phyloP scores from a whole-genome alignment of 2,797 vertebrate genomes.

The Merluccius polli region DNA sequence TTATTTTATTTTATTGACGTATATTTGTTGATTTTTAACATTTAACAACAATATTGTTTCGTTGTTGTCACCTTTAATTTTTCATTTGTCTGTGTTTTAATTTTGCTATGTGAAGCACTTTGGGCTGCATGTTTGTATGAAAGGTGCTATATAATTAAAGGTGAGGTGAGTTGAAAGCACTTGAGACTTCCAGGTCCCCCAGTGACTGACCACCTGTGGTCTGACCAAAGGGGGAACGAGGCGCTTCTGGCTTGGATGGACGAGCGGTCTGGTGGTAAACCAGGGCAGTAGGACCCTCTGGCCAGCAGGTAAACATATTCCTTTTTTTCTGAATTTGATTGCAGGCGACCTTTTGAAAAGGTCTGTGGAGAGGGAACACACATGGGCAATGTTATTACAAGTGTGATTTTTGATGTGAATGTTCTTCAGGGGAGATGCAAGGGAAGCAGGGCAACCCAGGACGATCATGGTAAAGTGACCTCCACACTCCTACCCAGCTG shows the following conservation, averaged over 20 bases:
- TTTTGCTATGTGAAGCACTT: no score
- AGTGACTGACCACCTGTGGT: conserved; percentile 26
- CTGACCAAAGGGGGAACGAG: conserved; percentile 84
- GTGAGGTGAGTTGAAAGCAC: no score
- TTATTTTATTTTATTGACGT: no score
- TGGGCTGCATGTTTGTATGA: no score
- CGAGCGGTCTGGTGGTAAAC: conserved; percentile 88
- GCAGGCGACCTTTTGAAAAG: background rate
- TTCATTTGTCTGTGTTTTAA: no score
- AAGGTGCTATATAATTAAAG: no score
- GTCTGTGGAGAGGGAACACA: background rate
- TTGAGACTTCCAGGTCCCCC: no score
- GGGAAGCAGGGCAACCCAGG: conserved; percentile 93
- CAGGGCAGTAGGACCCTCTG: conserved; percentile 76
- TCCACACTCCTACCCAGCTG: no score
- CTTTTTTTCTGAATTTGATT: background rate
- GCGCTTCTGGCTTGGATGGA: conserved; percentile 85
- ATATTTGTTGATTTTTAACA: no score
- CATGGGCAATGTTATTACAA: background rate
- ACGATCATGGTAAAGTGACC: no score
- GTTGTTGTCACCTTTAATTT: no score
- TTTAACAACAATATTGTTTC: no score
- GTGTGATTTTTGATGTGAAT: background rate
- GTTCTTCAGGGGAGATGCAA: conserved; percentile 79
- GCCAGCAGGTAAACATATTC: conserved; percentile 75